Evolutionary conservation across 2,888 invertebrate genomes (phyloP).

Genomic region (Andrena minutula): DNA sequence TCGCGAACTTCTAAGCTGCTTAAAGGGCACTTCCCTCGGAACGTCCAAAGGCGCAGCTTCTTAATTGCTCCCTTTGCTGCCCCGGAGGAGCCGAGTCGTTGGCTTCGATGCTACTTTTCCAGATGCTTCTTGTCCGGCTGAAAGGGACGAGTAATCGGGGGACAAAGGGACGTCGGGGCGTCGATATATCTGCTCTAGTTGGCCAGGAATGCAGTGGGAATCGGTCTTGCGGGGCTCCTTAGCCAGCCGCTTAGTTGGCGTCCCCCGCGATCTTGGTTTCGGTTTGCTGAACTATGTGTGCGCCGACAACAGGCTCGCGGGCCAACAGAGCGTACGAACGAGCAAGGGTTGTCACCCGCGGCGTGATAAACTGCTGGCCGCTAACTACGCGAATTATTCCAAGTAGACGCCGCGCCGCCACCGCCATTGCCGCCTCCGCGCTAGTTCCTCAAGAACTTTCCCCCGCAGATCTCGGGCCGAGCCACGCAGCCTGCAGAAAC

Average conservation of each 20-base stretch:
- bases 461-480: slow-evolving; percentile 39
- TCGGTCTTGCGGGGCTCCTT: slow-evolving; percentile 24
- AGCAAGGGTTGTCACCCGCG: slow-evolving; percentile 69
- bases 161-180: not conserved
- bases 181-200: slow-evolving; percentile 15
- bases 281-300: slow-evolving; percentile 74
- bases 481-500: not conserved
- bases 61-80: slow-evolving; percentile 6
- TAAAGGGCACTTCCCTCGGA: not conserved
- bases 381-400: slow-evolving; percentile 81
- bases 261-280: slow-evolving; percentile 68
- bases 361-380: slow-evolving; percentile 78
- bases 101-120: not conserved
- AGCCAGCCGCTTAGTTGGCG: slow-evolving; percentile 30
- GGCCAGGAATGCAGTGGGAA: slow-evolving; percentile 21
- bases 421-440: slow-evolving; percentile 23
- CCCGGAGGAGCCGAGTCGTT: not conserved
- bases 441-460: slow-evolving; percentile 64
- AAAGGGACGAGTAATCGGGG: not conserved
- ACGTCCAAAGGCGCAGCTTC: not conserved
- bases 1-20: not conserved
- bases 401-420: slow-evolving; percentile 70
- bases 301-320: slow-evolving; percentile 58
- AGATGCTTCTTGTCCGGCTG: not conserved
- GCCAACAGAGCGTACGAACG: slow-evolving; percentile 49